phyloP scores from a whole-genome alignment of 2,113 vertebrate genomes.

The Prolemur simus region DNA sequence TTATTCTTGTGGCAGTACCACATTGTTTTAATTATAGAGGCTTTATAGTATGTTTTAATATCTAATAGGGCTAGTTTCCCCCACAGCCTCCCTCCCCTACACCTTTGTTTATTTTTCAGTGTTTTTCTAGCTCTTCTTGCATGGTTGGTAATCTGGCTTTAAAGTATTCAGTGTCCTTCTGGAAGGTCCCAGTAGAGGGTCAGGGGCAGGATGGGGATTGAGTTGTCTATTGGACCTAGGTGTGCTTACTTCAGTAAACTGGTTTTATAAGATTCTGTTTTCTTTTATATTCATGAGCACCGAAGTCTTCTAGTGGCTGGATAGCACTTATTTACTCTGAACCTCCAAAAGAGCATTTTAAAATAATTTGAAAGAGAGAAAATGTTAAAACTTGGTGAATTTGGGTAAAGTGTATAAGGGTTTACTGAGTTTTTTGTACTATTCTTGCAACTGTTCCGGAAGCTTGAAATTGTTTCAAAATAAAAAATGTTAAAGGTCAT shows the following conservation, averaged over 20 bases:
- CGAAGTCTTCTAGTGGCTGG: background rate
- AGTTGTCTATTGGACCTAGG: background rate
- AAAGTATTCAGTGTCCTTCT: background rate
- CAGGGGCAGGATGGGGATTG: background rate
- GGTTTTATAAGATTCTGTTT: background rate
- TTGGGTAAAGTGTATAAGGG: background rate
- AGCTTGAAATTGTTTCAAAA: conserved; percentile 15
- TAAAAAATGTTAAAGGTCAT: background rate
- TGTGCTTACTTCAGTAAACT: background rate
- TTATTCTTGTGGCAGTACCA: background rate
- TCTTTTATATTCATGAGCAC: background rate
- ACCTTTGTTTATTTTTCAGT: background rate
- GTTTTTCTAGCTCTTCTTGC: conserved; percentile 10
- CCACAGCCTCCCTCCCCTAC: background rate
- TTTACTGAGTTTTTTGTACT: background rate
- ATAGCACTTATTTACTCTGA: background rate
- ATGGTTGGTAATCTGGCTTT: background rate
- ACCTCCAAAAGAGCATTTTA: background rate
- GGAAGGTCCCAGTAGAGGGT: background rate
- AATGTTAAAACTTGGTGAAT: conserved; percentile 6
- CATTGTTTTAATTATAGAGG: background rate
- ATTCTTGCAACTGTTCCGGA: background rate
- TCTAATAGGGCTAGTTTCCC: background rate
- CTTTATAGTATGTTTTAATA: background rate
- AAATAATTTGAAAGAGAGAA: background rate